Evolutionary conservation across 2,888 invertebrate species (phyloP).

Genomic region (Ptilodon capucinus): DNA sequence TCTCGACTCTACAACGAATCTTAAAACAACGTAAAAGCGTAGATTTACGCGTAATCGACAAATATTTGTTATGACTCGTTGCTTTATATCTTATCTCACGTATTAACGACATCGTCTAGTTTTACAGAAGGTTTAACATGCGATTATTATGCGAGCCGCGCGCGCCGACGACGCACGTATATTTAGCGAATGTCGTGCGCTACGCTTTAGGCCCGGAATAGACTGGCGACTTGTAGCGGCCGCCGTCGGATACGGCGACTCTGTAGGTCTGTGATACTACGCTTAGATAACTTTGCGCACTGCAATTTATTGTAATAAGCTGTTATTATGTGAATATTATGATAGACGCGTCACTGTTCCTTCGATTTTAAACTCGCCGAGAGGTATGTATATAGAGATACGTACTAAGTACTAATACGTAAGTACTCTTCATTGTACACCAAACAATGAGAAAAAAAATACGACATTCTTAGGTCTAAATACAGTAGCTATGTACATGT

Average conservation of each 20-base stretch:
- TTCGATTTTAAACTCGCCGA: too few relatives aligned
- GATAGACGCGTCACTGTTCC: neutral
- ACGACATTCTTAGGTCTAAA: too few relatives aligned
- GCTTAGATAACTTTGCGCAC: neutral
- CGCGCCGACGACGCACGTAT: constrained; percentile 29
- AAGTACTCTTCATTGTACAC: too few relatives aligned
- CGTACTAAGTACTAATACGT: too few relatives aligned
- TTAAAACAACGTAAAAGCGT: too few relatives aligned
- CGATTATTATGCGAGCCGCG: constrained; percentile 37
- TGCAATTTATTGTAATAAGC: neutral
- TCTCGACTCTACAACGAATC: too few relatives aligned
- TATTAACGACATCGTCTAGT: constrained; percentile 20
- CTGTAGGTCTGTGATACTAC: neutral
- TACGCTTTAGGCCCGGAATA: constrained; percentile 23
- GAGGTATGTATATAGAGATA: too few relatives aligned
- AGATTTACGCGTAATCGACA: neutral
- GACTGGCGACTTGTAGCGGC: constrained; percentile 13
- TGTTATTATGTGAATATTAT: neutral
- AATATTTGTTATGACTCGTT: neutral
- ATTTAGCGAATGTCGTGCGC: constrained; percentile 38
- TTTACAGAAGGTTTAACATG: constrained; percentile 14
- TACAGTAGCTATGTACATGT: too few relatives aligned
- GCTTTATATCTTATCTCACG: constrained; percentile 17
- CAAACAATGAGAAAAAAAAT: too few relatives aligned
- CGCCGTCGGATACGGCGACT: constrained; percentile 13